A percentile compares a stretch with the other conserved stretches of the same genome.
phyloP scores from a whole-genome alignment of 1,140 invertebrate species.

The Drosophila setifemur region DNA sequence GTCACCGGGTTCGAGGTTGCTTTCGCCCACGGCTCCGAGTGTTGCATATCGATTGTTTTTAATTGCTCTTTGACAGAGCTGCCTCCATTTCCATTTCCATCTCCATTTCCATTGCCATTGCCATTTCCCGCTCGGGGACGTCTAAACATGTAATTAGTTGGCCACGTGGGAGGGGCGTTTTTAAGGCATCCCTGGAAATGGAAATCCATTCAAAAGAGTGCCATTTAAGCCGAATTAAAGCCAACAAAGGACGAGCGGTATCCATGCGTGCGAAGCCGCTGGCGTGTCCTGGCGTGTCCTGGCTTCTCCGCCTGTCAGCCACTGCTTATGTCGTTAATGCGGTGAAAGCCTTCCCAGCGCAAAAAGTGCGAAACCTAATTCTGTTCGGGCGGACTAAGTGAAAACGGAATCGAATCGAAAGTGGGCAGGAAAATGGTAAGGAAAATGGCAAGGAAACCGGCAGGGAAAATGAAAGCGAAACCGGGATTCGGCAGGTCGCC shows the following conservation, averaged over 20 bases:
- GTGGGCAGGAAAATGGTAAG: not conserved
- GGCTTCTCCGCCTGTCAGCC: conserved; percentile 32
- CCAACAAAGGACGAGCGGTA: conserved; percentile 18
- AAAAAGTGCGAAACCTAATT: conserved; percentile 53
- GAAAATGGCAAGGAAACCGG: conserved; percentile 7
- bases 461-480: not conserved
- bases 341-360: conserved; percentile 43
- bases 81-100: too few relatives aligned
- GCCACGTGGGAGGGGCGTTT: conserved; percentile 6
- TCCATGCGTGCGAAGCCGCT: conserved; percentile 26
- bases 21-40: not conserved
- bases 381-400: conserved; percentile 4
- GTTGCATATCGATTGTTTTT: conserved; percentile 61
- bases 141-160: conserved; percentile 24
- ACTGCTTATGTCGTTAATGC: conserved; percentile 60
- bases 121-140: conserved; percentile 12
- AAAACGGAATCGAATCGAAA: conserved; percentile 31
- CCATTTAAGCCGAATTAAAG: conserved; percentile 37
- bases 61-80: conserved; percentile 54
- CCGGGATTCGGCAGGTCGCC: conserved; percentile 2
- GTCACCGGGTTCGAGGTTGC: conserved; percentile 23
- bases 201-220: not conserved
- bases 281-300: conserved; percentile 18
- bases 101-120: too few relatives aligned
- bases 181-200: conserved; percentile 1